Percentiles rank a stretch among this genome's conserved stretches.
Evolutionary conservation across 1,140 invertebrate species (phyloP).

Genomic region (Araneus ventricosus): DNA sequence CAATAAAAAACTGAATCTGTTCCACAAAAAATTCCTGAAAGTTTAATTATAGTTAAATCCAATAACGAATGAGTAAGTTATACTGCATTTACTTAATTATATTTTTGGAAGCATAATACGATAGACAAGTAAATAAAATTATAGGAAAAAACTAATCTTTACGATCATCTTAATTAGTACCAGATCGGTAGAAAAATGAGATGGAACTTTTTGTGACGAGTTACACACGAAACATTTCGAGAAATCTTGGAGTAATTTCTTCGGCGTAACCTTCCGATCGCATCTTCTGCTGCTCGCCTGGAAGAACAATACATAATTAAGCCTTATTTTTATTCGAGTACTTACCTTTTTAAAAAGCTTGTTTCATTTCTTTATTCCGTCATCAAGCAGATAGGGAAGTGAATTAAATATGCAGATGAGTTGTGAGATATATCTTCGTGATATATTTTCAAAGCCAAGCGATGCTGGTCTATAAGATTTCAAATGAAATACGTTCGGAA

Average conservation of each 20-base stretch:
- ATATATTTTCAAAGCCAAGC: too few relatives aligned
- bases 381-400: not conserved
- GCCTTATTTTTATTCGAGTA: not conserved
- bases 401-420: constrained; percentile 21
- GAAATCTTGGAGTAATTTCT: not conserved
- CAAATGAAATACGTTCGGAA: too few relatives aligned
- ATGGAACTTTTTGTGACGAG: not conserved
- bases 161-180: constrained; percentile 4
- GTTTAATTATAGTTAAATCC: constrained; percentile 39
- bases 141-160: not conserved
- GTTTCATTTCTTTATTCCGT: constrained; percentile 31
- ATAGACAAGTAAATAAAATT: constrained; percentile 43
- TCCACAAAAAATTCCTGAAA: not conserved
- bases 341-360: not conserved
- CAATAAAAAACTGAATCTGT: not conserved
- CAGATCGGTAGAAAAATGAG: not conserved
- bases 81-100: constrained; percentile 9
- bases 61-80: constrained; percentile 15
- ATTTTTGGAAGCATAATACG: not conserved
- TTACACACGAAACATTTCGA: not conserved
- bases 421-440: too few relatives aligned
- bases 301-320: constrained; percentile 40
- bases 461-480: too few relatives aligned
- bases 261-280: not conserved
- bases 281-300: not conserved